Conservation (phyloP, 2,888 invertebrate species). For the Drosophila eohydei region DNA sequence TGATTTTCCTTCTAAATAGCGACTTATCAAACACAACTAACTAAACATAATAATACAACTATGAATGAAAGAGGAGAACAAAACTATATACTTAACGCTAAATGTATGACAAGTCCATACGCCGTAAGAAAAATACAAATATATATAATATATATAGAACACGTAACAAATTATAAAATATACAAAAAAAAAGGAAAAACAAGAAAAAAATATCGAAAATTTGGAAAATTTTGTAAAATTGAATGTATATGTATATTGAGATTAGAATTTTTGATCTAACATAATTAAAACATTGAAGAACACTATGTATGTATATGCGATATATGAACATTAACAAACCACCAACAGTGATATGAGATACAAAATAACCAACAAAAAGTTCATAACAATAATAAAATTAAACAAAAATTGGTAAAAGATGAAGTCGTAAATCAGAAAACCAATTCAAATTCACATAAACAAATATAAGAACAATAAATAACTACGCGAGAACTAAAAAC, state of each 20-base stretch:
- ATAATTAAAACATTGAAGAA: constrained; percentile 24
- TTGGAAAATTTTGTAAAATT: constrained; percentile 74
- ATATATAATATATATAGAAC: constrained; percentile 39
- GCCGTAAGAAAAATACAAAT: constrained; percentile 33
- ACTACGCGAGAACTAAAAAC: constrained; percentile 14
- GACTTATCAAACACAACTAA: constrained; percentile 49
- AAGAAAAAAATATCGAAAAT: constrained; percentile 23
- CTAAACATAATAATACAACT: constrained; percentile 40
- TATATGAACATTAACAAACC: constrained; percentile 71
- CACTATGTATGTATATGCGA: constrained; percentile 33
- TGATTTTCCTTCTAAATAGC: constrained; percentile 77
- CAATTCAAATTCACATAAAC: constrained; percentile 22
- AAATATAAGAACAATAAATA: constrained; percentile 19
- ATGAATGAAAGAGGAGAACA: constrained; percentile 35
- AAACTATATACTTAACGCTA: constrained; percentile 33
- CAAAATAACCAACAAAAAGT: constrained; percentile 55
- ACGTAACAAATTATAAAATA: constrained; percentile 45
- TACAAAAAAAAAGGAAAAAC: neutral
- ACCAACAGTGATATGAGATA: constrained; percentile 80
- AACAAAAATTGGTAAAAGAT: constrained; percentile 13
- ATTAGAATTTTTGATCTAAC: constrained; percentile 67
- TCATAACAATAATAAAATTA: constrained; percentile 33
- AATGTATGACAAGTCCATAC: constrained; percentile 72
- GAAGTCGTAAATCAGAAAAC: constrained; percentile 6
- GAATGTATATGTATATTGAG: constrained; percentile 70